A percentile compares a stretch with the other conserved stretches of the same genome.
Conservation (phyloP, 2,797 vertebrate species). For the Heteromormyrus szaboi region DNA sequence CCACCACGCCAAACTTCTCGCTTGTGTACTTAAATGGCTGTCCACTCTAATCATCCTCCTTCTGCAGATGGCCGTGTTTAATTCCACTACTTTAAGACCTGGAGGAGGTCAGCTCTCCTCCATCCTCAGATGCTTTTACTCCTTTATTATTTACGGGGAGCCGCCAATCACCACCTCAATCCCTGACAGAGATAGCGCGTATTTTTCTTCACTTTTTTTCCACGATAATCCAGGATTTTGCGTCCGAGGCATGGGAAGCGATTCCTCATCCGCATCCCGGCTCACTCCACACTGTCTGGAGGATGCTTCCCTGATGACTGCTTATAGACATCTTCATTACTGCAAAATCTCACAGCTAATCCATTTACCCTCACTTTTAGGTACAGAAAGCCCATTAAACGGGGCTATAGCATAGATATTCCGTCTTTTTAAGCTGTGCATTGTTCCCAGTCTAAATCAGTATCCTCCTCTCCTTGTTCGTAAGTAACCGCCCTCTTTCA, state of each 20-base stretch:
- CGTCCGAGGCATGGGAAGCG: background rate
- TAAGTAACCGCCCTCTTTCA: background rate
- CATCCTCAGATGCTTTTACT: conserved; percentile 42
- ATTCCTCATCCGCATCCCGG: background rate
- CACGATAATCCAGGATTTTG: background rate
- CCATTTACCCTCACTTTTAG: background rate
- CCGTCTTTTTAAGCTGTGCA: background rate
- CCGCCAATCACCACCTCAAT: conserved; percentile 22
- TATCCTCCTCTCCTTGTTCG: background rate
- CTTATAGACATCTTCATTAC: background rate
- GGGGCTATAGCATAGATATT: background rate
- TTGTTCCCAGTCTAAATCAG: background rate
- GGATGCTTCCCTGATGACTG: background rate
- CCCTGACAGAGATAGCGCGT: background rate
- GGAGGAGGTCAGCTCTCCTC: conserved; percentile 21
- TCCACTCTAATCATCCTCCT: conserved; percentile 38
- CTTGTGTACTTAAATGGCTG: conserved; percentile 41
- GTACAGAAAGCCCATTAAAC: background rate
- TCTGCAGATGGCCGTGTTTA: conserved; percentile 42
- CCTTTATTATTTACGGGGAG: conserved; percentile 42
- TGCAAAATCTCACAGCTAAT: background rate
- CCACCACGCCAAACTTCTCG: conserved; percentile 7
- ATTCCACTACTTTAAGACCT: conserved; percentile 33
- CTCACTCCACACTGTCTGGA: background rate
- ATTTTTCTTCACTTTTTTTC: background rate